Evolutionary conservation across 2,113 vertebrate species (phyloP), one percentile per base, ranked within the genome.

Genomic region (Sander vitreus): DNA sequence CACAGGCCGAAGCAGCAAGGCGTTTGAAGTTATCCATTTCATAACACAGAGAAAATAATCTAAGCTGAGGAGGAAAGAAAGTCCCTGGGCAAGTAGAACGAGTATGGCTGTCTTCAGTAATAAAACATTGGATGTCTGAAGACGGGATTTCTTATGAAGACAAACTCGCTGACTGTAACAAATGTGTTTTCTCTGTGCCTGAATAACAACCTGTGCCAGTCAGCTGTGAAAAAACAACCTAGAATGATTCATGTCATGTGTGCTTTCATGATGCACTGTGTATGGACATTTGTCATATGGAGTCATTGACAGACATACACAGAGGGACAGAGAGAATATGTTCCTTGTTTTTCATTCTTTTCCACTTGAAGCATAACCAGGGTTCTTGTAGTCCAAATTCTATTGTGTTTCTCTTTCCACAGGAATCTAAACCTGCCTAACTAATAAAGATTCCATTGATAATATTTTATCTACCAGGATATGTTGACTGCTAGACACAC

Each of bases 11-110:
- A 54, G 69, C 75, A 76, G 51, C 30, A 6, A 65, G 63, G 36
- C 73, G 77, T 93, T 86, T 89, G 86, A 87, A 77, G 84, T 89
- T 85, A 87, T 75, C 82, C 53, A 63, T 74, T 87, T 75, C 36
- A 75, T 57, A 81, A 76, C 43, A 25, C 21, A 43, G 25, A 18
- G 12, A 76, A 73, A 86, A 84, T 74, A 85, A 81, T 80, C 39
- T 72, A 27, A 45, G 19, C 43, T 13, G 33, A 39, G 57, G 60
- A 74, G 48, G 48, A 45, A 73, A 55, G 18, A 47, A 50, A 55
- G 69, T 73, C 70, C 59, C 68, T 23, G 45, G 12, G 65, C 23
- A 9, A 70, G 27, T 51, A 47, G 57, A 59, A 73, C 9, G 25
- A 65, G 75, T 69, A 54, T 62, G 45, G 48, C 45, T 65, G 65